A percentile compares a stretch with the other conserved stretches of the same genome.
Evolutionary conservation across 2,888 invertebrate genomes (phyloP).

Genomic region (Achlya flavicornis): DNA sequence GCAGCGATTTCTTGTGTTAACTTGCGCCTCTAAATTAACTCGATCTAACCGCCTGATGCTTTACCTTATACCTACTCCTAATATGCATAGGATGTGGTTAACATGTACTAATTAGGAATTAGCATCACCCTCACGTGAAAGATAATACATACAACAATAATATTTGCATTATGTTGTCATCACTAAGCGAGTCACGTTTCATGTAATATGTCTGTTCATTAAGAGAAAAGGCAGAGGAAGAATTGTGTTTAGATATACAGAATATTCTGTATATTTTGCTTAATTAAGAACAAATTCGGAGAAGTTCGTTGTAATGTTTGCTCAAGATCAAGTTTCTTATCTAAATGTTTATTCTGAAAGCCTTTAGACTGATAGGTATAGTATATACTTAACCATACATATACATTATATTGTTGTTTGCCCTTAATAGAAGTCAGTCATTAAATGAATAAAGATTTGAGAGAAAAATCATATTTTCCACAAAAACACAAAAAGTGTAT

Average conservation of each 20-base stretch:
- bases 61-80: too few relatives aligned
- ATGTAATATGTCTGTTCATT: neutral
- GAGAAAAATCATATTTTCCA: too few relatives aligned
- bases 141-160: neutral
- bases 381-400: neutral
- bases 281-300: neutral
- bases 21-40: constrained; percentile 23
- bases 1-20: constrained; percentile 38
- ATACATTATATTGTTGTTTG: neutral
- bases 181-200: neutral
- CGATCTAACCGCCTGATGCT: neutral
- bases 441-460: too few relatives aligned
- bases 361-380: neutral
- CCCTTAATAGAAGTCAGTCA: too few relatives aligned
- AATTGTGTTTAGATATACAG: neutral
- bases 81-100: neutral
- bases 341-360: constrained; percentile 19
- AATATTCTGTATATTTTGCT: neutral
- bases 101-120: neutral
- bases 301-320: constrained; percentile 17
- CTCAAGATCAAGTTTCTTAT: constrained; percentile 19
- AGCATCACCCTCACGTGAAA: neutral
- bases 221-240: neutral
- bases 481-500: too few relatives aligned
- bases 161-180: neutral